Evolutionary conservation across 2,797 vertebrate genomes (phyloP), one percentile per base, ranked within the genome.

Genomic region (Anomalospiza imberbis): DNA sequence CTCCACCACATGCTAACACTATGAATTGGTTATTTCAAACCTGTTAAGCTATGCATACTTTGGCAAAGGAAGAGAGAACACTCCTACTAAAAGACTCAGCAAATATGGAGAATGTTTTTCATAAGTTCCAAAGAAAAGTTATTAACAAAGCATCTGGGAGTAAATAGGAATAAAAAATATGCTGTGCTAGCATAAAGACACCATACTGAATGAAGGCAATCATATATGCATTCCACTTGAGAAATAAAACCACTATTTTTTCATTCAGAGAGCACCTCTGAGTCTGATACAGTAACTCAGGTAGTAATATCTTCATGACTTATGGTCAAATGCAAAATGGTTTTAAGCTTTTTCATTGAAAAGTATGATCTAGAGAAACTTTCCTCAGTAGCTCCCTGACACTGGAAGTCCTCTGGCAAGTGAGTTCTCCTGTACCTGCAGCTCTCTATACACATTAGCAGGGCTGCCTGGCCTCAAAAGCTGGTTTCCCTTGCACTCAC

Each of bases 61-160:
- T 92, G 75, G 72, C 82, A 95, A 83, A 81, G 47, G 36, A 92
- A 89, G 19, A 76, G 36, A 89, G 67, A 84, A 82, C 10, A 32
- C 53, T 81, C 44, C 47, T 91, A 70, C 53, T 66, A 50, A 88
- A 81, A 80, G 55, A 63, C 55, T 88, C 48, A 44, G 87, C 26
- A 74, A 89, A 86, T 66, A 76, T 13, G 55, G 48, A 79, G 51
- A 94, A 75, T 11, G 31, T 78, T 91, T 93, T 92, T 91, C 50
- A 32, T 70, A 75, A 66, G 14, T 73, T 91, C 50, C 7, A 3
- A 86, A 74, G 61, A 83, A 80, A 92, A 94, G 63, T 78, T 96
- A 93, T 91, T 95, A 93, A 81, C 48, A 89, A 92, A 86, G 38
- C 79, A 57, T 88, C 73, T 95, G 79, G 55, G 85, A 91, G 55